Evolutionary conservation across 2,797 vertebrate genomes (phyloP), one percentile per base, ranked within the genome.

Genomic region (Holocentrus rufus): DNA sequence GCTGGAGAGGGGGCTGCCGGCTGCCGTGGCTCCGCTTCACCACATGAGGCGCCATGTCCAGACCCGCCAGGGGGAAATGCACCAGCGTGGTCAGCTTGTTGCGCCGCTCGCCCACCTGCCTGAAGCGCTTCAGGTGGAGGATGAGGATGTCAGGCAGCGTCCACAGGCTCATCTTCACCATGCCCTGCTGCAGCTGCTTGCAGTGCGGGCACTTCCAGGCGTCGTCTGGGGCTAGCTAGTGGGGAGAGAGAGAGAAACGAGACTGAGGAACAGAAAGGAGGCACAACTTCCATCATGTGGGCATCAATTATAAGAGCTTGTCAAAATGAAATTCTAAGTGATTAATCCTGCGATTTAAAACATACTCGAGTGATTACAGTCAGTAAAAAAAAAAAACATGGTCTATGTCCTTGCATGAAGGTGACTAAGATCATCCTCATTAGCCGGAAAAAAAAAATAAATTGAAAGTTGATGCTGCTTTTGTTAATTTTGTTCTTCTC

Each of bases 31-130:
- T 92, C 44, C 93, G 92, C 87, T 92, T 95, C 0, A 96, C 96
- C 91, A 97, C 89, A 0, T 99, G 96, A 0, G 97, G 96, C 0
- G 95, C 94, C 96, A 98, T 98, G 88, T 98, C 93, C 34, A 99
- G 93, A 10, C 94, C 95, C 0, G 74, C 64, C 36, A 97, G 93
- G 0, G 97, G 97, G 81, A 98, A 98, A 47, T 89, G 92, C 54
- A 99, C 96, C 8, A 97, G 92, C 0, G 96, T 97, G 86, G 95
- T 96, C 59, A 99, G 95, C 82, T 99, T 98, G 93, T 97, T 95
- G 70, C 97, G 89, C 1, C 92, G 91, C 80, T 96, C 95, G 0
- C 93, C 95, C 18, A 94, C 95, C 76, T 96, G 96, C 7, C 95
- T 91, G 78, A 96, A 96, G 27, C 95, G 92, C 77, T 96, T 96